phyloP scores from a whole-genome alignment of 2,797 vertebrate genomes.

The Poecile montanus region DNA sequence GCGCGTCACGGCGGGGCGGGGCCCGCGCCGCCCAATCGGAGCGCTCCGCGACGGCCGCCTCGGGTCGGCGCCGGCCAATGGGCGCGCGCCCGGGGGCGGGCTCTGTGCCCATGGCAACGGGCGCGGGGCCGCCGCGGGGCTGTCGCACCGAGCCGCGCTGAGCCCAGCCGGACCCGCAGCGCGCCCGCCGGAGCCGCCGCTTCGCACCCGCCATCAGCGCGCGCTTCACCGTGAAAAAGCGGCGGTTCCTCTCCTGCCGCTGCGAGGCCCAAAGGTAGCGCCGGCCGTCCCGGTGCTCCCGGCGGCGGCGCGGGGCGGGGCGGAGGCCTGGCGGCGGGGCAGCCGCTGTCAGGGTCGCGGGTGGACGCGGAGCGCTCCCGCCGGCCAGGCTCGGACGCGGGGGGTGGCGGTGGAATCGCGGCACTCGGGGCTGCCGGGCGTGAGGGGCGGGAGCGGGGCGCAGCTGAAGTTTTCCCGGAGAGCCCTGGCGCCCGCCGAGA shows the following conservation, averaged over 20 bases:
- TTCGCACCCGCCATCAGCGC: background rate
- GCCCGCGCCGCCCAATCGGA: background rate
- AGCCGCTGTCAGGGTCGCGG: background rate
- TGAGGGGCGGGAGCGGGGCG: background rate
- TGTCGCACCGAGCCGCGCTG: background rate
- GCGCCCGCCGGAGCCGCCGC: too few relatives aligned
- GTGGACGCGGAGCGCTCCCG: background rate
- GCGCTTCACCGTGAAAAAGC: background rate
- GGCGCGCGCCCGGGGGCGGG: background rate
- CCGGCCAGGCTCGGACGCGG: background rate
- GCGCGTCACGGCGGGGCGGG: background rate
- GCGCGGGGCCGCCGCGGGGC: background rate
- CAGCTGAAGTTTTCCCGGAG: background rate
- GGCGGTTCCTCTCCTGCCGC: background rate
- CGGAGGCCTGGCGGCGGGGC: background rate
- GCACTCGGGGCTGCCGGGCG: background rate
- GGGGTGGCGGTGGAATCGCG: background rate
- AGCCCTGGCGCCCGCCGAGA: background rate
- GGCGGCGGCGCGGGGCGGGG: background rate
- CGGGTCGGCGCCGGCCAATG: slow-evolving; percentile 23
- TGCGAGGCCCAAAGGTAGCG: background rate
- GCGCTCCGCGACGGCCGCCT: slow-evolving; percentile 7
- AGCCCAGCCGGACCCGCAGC: background rate
- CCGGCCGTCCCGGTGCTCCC: background rate
- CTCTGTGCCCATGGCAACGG: slow-evolving; percentile 34